Evolutionary conservation across 2,797 vertebrate genomes (phyloP).

Genomic region (Amniataba percoides): DNA sequence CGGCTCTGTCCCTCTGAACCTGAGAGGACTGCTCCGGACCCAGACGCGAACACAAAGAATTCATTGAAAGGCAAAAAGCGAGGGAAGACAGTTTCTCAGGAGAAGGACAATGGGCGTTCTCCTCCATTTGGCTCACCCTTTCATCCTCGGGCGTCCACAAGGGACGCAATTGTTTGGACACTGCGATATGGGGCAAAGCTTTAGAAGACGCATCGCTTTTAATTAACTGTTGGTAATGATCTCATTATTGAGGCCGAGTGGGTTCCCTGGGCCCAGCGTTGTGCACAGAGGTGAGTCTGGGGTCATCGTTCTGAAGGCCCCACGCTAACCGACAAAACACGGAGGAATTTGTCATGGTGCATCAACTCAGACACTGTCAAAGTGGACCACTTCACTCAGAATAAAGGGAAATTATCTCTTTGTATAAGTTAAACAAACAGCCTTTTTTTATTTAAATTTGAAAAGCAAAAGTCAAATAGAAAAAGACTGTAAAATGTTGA

Average conservation of each 20-base stretch:
- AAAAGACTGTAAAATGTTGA: neutral
- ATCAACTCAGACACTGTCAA: constrained; percentile 61
- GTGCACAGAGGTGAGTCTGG: constrained; percentile 81
- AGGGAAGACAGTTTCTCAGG: constrained; percentile 85
- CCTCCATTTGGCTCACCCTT: constrained; percentile 83
- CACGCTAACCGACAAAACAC: constrained; percentile 69
- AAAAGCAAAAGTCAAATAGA: neutral
- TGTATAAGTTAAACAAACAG: constrained; percentile 47
- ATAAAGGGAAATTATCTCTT: constrained; percentile 30
- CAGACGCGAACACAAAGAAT: constrained; percentile 76
- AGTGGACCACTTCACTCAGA: constrained; percentile 21
- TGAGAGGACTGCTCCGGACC: constrained; percentile 50
- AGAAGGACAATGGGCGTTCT: constrained; percentile 84
- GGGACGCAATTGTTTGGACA: constrained; percentile 84
- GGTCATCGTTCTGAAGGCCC: constrained; percentile 80
- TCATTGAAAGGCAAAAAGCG: constrained; percentile 83
- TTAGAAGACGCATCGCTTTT: constrained; percentile 86
- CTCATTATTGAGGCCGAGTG: constrained; percentile 84
- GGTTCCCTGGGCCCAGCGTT: constrained; percentile 65
- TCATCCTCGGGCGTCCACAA: constrained; percentile 84
- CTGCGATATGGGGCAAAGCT: constrained; percentile 81
- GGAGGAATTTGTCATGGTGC: constrained; percentile 66
- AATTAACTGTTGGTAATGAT: constrained; percentile 90
- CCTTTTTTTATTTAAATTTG: constrained; percentile 23
- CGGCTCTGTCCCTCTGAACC: constrained; percentile 67